phyloP scores from a whole-genome alignment of 2,888 invertebrate genomes.

The Dorcus hopei region DNA sequence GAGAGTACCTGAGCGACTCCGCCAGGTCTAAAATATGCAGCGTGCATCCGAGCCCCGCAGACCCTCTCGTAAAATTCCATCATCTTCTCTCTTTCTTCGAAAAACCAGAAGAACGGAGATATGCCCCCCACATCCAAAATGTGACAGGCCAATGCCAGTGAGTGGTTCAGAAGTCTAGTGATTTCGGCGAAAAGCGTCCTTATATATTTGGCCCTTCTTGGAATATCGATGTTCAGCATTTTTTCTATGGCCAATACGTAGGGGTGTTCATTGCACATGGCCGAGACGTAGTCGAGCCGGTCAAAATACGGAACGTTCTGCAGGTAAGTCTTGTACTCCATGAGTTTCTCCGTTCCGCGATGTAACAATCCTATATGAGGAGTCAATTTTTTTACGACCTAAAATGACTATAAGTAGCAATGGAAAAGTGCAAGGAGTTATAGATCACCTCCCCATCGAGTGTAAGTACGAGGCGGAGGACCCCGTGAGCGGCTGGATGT shows the following conservation, averaged over 20 bases:
- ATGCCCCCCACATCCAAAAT: conserved; percentile 82
- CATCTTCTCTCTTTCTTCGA: conserved; percentile 84
- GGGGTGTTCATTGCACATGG: conserved; percentile 77
- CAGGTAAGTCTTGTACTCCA: conserved; percentile 83
- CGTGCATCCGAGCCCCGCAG: conserved; percentile 81
- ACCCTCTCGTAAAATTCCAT: conserved; percentile 82
- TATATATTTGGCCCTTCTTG: conserved; percentile 76
- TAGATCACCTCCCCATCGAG: conserved; percentile 70
- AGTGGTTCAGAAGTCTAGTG: conserved; percentile 76
- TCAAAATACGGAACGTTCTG: conserved; percentile 86
- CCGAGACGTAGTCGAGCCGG: conserved; percentile 82
- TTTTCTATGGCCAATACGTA: conserved; percentile 81
- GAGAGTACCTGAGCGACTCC: conserved; percentile 67
- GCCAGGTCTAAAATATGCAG: conserved; percentile 77
- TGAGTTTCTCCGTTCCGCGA: conserved; percentile 85
- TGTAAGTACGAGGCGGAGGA: conserved; percentile 74
- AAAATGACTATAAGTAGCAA: conserved; percentile 18
- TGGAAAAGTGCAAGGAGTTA: not conserved
- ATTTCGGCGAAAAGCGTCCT: conserved; percentile 70
- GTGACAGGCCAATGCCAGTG: conserved; percentile 70
- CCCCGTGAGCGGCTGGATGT: conserved; percentile 90
- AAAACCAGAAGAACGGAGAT: conserved; percentile 89
- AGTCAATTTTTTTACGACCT: conserved; percentile 71
- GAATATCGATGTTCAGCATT: conserved; percentile 72
- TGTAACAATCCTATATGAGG: conserved; percentile 86